phyloP scores from a whole-genome alignment of 2,113 vertebrate species.

The Crypturellus undulatus region DNA sequence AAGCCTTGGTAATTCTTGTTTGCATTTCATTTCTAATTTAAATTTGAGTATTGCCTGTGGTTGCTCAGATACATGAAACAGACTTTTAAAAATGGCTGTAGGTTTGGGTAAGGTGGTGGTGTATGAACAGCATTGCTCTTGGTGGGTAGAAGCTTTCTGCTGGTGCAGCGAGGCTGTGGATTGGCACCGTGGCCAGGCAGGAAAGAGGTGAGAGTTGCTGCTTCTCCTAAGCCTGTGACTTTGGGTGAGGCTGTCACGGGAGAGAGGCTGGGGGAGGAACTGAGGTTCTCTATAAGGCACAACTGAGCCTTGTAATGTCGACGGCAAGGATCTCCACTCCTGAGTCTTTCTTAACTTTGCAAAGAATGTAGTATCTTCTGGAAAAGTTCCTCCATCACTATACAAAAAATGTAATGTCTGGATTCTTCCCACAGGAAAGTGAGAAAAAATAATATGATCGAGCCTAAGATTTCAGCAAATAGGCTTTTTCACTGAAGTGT shows the following conservation, averaged over 20 bases:
- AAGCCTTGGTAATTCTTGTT: background rate
- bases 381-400: background rate
- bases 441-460: background rate
- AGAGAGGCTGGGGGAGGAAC: background rate
- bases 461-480: background rate
- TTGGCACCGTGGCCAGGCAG: too few relatives aligned
- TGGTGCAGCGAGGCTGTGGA: background rate
- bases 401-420: background rate
- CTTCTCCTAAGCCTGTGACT: background rate
- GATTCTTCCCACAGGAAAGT: background rate
- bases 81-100: background rate
- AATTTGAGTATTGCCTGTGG: background rate
- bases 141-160: background rate
- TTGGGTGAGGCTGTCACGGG: background rate
- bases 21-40: background rate
- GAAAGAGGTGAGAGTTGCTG: background rate
- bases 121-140: background rate
- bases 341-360: background rate
- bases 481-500: background rate
- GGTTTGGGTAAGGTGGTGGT: background rate
- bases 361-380: background rate
- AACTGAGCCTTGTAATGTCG: background rate
- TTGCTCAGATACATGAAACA: background rate
- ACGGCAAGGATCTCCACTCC: background rate
- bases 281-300: background rate